These are phyloP conservation scores for Amia ocellicauda DNA, from an alignment of 2,113 vertebrate species.

Conservation along the genomic window DNA sequence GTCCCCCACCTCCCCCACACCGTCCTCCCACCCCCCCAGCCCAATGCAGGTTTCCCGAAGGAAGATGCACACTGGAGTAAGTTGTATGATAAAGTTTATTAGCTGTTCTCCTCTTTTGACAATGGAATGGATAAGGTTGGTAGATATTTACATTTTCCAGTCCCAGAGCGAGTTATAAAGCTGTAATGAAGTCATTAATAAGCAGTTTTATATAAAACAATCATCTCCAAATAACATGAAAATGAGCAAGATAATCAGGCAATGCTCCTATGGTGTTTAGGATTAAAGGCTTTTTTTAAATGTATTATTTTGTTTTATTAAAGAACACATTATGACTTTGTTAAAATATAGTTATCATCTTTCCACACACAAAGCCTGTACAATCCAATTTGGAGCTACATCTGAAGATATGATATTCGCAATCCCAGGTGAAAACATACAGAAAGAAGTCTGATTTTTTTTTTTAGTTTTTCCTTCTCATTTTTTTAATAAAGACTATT, in stretches of 20 bases:
- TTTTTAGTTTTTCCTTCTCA: conserved; percentile 9
- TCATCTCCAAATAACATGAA: conserved; percentile 49
- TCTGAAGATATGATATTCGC: conserved; percentile 41
- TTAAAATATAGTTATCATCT: conserved; percentile 38
- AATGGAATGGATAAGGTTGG: conserved; percentile 75
- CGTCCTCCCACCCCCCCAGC: not conserved
- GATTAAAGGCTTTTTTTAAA: conserved; percentile 41
- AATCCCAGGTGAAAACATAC: conserved; percentile 42
- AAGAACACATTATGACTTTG: conserved; percentile 40
- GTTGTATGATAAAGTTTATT: conserved; percentile 80
- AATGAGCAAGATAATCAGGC: conserved; percentile 48
- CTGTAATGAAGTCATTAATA: conserved; percentile 48
- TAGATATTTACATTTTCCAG: conserved; percentile 70
- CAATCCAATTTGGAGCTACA: conserved; percentile 37
- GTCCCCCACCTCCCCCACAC: not conserved
- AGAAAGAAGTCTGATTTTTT: conserved; percentile 31
- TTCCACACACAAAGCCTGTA: conserved; percentile 39
- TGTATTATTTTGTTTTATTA: too few relatives aligned
- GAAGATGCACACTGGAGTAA: conserved; percentile 22
- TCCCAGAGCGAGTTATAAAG: conserved; percentile 59
- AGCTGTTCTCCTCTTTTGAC: conserved; percentile 80
- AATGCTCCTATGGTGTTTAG: conserved; percentile 36
- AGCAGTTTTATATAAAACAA: conserved; percentile 60
- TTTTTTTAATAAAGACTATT: conserved; percentile 43
- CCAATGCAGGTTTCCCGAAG: conserved; percentile 4